Evolutionary conservation across 2,797 vertebrate species (phyloP).

Genomic region (Scolopax bukidnonensis): DNA sequence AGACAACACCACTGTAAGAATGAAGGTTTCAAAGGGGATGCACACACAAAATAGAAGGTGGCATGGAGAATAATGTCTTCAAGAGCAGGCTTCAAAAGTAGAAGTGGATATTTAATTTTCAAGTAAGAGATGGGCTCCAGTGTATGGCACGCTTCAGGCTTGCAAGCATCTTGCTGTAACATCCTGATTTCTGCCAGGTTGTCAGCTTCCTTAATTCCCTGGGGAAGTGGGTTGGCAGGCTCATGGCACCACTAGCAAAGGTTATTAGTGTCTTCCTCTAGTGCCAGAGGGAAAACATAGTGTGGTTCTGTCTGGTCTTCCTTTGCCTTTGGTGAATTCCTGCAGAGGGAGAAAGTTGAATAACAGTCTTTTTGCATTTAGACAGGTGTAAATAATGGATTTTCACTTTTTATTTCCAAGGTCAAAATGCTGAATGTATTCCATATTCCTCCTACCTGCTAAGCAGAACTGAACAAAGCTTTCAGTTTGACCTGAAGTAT

Average conservation of each 20-base stretch:
- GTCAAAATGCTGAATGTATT: neutral
- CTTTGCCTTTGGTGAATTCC: neutral
- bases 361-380: neutral
- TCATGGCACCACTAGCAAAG: neutral
- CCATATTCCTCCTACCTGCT: neutral
- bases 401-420: neutral
- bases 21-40: neutral
- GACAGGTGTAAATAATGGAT: neutral
- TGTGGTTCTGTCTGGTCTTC: neutral
- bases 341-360: neutral
- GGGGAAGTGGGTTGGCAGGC: neutral
- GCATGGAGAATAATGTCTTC: neutral
- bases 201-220: neutral
- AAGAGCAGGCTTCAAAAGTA: neutral
- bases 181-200: neutral
- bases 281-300: neutral
- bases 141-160: neutral
- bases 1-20: neutral
- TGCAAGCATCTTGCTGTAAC: neutral
- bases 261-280: neutral
- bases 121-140: neutral
- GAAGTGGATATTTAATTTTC: neutral
- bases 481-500: neutral
- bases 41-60: neutral
- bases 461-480: neutral